phyloP scores from a whole-genome alignment of 2,888 invertebrate species.

The Mylabris sibirica region DNA sequence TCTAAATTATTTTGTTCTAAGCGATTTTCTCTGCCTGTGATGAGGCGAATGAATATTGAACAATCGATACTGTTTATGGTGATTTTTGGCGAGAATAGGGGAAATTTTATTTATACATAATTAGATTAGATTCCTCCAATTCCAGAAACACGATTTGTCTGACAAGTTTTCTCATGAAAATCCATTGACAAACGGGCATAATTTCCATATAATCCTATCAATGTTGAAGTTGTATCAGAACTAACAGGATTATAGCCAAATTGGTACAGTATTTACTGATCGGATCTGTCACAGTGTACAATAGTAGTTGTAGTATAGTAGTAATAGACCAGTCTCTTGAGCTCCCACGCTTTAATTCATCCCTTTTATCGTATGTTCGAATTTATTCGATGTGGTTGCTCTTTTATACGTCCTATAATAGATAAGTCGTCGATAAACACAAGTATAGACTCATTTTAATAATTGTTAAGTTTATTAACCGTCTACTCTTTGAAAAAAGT shows the following conservation, averaged over 20 bases:
- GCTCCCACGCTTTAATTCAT: slow-evolving; percentile 32
- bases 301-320: too few relatives aligned
- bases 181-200: neutral
- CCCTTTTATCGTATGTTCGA: slow-evolving; percentile 25
- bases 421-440: neutral
- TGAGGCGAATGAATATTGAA: too few relatives aligned
- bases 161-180: neutral
- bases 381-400: slow-evolving; percentile 16
- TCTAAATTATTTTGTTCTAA: neutral
- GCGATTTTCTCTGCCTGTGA: too few relatives aligned
- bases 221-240: slow-evolving; percentile 40
- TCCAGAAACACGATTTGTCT: neutral
- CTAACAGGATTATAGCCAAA: slow-evolving; percentile 51
- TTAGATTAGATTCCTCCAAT: neutral
- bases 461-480: neutral
- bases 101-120: neutral
- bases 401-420: slow-evolving; percentile 3
- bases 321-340: slow-evolving; percentile 22
- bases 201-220: slow-evolving; percentile 55
- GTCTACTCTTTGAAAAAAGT: neutral
- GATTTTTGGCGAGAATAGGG: neutral
- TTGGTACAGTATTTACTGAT: slow-evolving; percentile 53
- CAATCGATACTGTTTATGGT: neutral
- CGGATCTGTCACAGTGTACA: slow-evolving; percentile 46
- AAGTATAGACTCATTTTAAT: neutral